Evolutionary conservation across 2,113 vertebrate species (phyloP), one percentile per base, ranked within the genome.

Genomic region (Microcebus jonahi): DNA sequence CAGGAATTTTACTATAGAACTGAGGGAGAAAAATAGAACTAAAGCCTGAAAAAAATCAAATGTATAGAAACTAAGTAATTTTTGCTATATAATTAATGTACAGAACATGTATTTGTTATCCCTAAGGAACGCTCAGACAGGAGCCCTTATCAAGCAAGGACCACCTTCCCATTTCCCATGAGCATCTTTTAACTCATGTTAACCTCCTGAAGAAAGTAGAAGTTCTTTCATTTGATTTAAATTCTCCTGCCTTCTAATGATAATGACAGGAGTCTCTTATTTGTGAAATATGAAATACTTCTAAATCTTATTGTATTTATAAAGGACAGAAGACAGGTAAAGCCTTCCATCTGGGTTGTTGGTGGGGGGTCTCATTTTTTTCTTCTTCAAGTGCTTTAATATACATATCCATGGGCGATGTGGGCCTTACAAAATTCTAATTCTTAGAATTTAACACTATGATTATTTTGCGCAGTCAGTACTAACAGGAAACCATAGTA

Each of bases 31-130:
- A 96, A 63, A 39, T 11, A 86, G 76, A 80, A 86, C 31, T 57
- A 67, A 94, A 96, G 70, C n/a, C 77, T 39, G 42, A 95, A 17
- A 93, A 80, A 80, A 96, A 68, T 42, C 71, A 91, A 97, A 89
- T 68, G 20, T 76, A 42, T 48, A 91, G 21, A 92, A 91, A 89
- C 73, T 5, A 86, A 93, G 57, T 85, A 79, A 79, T 76, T 84
- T 83, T 83, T 95, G 73, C 65, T 84, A 29, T 31, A 31, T 75
- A 80, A 63, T 95, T 92, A 97, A 85, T 53, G 31, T 84, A 80
- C 18, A 79, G 6, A 82, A 39, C 0, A 8, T 34, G 55, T 25
- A 34, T 34, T 89, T 68, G 68, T 63, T 42, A 45, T 63, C n/a
- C 36, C 25, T 84, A 34, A 79, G 70, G 63, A 87, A 88, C 9